Evolutionary conservation across 1,140 invertebrate species (phyloP), one percentile per base, ranked within the genome.

Genomic region (Temnothorax longispinosus): DNA sequence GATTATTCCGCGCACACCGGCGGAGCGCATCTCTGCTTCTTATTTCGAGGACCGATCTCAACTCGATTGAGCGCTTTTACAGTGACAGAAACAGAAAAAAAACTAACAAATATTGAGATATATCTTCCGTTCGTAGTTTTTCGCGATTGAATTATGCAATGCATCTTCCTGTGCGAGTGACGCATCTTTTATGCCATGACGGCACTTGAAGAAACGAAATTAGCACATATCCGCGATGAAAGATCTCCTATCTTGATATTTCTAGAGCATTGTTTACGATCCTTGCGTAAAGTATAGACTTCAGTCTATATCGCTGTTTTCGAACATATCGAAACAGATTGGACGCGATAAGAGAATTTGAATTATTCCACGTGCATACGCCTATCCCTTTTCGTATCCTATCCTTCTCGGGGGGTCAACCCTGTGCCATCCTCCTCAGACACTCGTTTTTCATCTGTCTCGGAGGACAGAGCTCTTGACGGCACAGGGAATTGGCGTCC

Each of bases 391-490:
- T 82, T 64, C 41, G 58, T 74, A 60, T 88, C 27, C 85, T 85
- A 76, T 71, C 75, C 62, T 80, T 88, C 65, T 82, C 62, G 81
- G 82, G 72, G 90, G 85, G 89, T 91, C 89, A 87, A 88, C 85
- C 82, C 56, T 65, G 47, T 76, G 69, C 50, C 78, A 71, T 62
- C 50, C 41, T 64, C 74, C 80, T 56, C 74, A 74, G 88, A 56
- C 86, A 78, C 87, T 92, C 92, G 89, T 93, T 93, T 92, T 90
- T 93, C 92, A 93, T 89, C 89, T 88, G 92, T 93, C 92, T 67
- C 65, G 21, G 72, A 88, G 81, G 90, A 91, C 87, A 85, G 86
- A 75, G 69, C 82, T 72, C 41, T 82, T 82, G 87, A 90, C 89
- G 86, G 69, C 87, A 47, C 87, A 54, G 87, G 84, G 89, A 91